Base-by-base conservation (phyloP, 2,888 invertebrate genomes). In the Pristionchus exspectatus region DNA sequence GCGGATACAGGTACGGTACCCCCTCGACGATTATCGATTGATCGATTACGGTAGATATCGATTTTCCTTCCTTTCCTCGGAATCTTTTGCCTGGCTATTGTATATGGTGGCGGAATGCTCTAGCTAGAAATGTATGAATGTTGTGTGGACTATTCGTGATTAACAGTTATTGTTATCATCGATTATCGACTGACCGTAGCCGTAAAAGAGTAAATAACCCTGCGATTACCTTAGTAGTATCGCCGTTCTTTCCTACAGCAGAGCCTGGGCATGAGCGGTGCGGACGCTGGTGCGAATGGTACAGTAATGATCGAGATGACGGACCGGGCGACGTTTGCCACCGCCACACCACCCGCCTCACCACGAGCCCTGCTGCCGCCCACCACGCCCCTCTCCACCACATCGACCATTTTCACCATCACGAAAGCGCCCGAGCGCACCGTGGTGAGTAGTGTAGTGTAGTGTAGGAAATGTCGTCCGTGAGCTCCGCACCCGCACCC, bases 1-100 rank as follows among this genome's bases (percentile, higher is more conserved):
- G 56, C 50, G 87, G 56, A 74, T 88, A 56, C 87, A 88, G 87
- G 87, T 88, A 87, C 87, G 63, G 69, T 87, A 87, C 44, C 74
- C 7, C 59, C 14, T 12, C 30, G 69, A 30, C 21, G 74, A 24
- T 50, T 77, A 77, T 77, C 44, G 77, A 81, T 81, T 33, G 24
- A 50, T 50, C 50, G 50, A 81, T 24, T 59, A 84, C 33, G 56
- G 59, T 59, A 56, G 30, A 56, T 56, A 16, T 14, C n/a, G 12
- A 16, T 56, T 83, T 59, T 30, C 44, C 56, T 27, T 83, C 33
- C 16, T 44, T 85, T 59, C 9, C 27, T n/a, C 27, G 30, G 30
- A 86, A 7, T 38, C 27, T 54, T 86, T 86, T 63, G 38, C 38
- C 56, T 33, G 59, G 27, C 59, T 59, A 50, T 84, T n/a, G n/a